Evolutionary conservation across 2,888 invertebrate species (phyloP), one percentile per base, ranked within the genome.

Genomic region (Loripinus fragilis): DNA sequence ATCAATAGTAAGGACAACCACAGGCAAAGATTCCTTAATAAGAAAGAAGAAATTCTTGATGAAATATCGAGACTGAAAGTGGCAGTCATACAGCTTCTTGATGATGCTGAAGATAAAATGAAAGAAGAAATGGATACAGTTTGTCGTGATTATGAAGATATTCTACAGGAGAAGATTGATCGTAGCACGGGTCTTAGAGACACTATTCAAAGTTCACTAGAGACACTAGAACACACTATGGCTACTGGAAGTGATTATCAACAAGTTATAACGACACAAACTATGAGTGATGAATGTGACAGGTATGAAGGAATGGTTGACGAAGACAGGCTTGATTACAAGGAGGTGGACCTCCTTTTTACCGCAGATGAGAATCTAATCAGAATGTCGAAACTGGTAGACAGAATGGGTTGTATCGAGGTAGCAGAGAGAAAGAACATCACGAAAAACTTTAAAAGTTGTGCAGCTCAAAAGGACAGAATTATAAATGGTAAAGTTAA

Each of bases 401-500:
- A 84, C 35, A 68, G 81, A 3, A 77, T 84, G 30, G 84, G 84
- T 0, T 77, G 75, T 15, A 81, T 84, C 7, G 84, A 84, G 60
- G 76, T 84, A 20, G 70, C 80, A 10, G 81, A 84, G 71, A 84
- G 81, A 48, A 74, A 70, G 17, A 73, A 76, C 50, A 71, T 84
- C n/a, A 35, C 78, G 8, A 84, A 84, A 45, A 76, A 78, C 15
- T 81, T 84, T 60, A 72, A 75, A 20, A 78, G 76, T 65, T 81
- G 84, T 66, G 80, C 84, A 1, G 81, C 84, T 2, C 81, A 84
- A 72, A 84, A 84, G 45, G 79, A 76, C 35, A 79, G 84, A 15
- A 81, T 84, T 38, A 71, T 84, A 2, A 84, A 81, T 60, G 84
- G 77, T 0, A 84, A 84, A 45, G 69, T 84, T 5, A 81, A 80